Conservation (phyloP, 2,113 vertebrate genomes). For the Lontra canadensis region DNA sequence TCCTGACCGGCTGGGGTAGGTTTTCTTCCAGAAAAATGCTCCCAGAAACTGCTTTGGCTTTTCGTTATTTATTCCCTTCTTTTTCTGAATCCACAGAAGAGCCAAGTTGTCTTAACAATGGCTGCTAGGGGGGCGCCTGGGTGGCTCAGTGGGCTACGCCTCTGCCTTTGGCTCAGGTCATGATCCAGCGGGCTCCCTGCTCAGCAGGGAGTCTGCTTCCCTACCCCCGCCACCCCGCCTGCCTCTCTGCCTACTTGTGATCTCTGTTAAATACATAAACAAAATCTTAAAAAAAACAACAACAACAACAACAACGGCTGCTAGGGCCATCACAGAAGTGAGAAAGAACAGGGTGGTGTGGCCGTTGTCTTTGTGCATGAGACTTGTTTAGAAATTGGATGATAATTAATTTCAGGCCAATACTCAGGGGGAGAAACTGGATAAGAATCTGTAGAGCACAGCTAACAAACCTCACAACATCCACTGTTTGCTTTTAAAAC, state of each 20-base stretch:
- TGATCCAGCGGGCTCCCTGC: no score
- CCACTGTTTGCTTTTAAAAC: neutral
- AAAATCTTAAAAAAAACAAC: no score
- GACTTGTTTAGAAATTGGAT: neutral
- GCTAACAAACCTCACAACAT: neutral
- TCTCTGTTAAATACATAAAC: no score
- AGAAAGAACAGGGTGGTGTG: neutral
- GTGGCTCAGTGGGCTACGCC: no score
- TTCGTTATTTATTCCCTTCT: neutral
- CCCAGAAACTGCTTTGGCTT: neutral
- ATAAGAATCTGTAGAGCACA: neutral
- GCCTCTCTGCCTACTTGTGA: no score
- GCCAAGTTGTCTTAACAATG: neutral
- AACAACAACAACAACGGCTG: neutral
- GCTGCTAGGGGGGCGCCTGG: neutral
- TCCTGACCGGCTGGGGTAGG: neutral
- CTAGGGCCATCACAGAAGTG: neutral
- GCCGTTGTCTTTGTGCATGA: neutral
- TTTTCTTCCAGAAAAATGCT: constrained; percentile 21
- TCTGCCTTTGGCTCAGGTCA: no score
- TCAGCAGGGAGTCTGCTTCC: no score
- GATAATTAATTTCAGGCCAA: constrained; percentile 12
- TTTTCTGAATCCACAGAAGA: neutral
- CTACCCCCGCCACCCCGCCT: accelerated
- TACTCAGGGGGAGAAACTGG: neutral